Base-by-base conservation (phyloP, 2,888 invertebrate species). In the Rambutsinella grinnellia region DNA sequence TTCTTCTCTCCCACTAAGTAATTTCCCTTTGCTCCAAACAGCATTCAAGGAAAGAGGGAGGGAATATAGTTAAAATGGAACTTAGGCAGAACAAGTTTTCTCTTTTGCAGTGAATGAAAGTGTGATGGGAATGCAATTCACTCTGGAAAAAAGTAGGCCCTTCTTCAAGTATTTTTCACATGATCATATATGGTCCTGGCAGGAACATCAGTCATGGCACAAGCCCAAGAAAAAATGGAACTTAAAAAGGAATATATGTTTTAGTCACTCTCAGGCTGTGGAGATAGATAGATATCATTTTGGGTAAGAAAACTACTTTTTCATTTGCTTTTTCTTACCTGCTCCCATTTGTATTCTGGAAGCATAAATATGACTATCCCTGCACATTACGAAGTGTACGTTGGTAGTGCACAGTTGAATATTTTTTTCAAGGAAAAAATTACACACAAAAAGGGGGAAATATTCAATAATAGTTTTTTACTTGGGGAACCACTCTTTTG, bases 181-280 rank as follows among this genome's bases (percentile, higher is more conserved):
- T 63, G 63, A 72, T 72, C 66, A 47, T 66, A 60, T 72, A 72
- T 72, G 63, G 63, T 65, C 65, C 63, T 65, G 72, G 72, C 65
- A 72, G 44, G 17, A 51, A 53, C 72, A 72, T 72, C 60, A 72
- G 58, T 72, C 72, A 72, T 72, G 72, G 72, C 72, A 66, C 72
- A 53, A 46, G 15, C 58, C 72, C 72, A 72, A 72, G 24, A 72
- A 60, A 21, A 26, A 15, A n/a, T 47, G 19, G 19, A 47, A 36
- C 28, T 5, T 54, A 24, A 10, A 3, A 44, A 21, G 62, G 36
- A 28, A 49, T 19, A 17, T 44, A 44, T 65, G 46, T 61, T 61
- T 23, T 44, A 6, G n/a, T 13, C 44, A 28, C 36, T 10, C 17
- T 57, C 36, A 5, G 2, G 10, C 17, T 60, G 2, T 17, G 13